Conservation (phyloP, 2,113 vertebrate genomes). For the Corvus moneduloides region DNA sequence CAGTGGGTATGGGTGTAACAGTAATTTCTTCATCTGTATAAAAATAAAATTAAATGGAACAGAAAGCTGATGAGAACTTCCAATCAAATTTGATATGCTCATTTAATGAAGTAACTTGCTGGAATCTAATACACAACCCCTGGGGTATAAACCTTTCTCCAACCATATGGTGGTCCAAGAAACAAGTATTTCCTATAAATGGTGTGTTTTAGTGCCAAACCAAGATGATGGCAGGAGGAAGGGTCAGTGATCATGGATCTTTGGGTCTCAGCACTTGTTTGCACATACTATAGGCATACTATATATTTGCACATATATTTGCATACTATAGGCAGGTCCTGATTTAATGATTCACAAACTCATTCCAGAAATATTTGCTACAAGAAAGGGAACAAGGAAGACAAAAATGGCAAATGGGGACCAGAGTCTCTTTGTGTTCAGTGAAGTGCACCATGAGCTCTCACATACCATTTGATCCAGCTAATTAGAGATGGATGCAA, state of each 20-base stretch:
- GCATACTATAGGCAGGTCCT: not conserved
- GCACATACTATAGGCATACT: not conserved
- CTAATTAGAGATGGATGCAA: not conserved
- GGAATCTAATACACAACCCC: constrained; percentile 53
- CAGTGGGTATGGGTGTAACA: constrained; percentile 73
- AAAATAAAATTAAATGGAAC: constrained; percentile 72
- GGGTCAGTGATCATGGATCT: not conserved
- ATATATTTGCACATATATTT: too few species aligned
- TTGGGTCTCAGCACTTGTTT: not conserved
- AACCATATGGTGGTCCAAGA: constrained; percentile 40
- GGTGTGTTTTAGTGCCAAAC: not conserved
- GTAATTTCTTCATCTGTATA: constrained; percentile 72
- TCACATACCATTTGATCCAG: not conserved
- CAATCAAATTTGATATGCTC: constrained; percentile 67
- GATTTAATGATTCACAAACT: not conserved
- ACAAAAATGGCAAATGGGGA: not conserved
- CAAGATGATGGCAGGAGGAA: constrained; percentile 5
- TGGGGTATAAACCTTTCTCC: constrained; percentile 37
- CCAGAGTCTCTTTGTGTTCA: not conserved
- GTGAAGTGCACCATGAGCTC: not conserved
- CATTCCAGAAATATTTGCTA: not conserved
- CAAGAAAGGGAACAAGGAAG: not conserved
- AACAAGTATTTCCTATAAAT: constrained; percentile 40
- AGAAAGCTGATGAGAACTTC: constrained; percentile 66
- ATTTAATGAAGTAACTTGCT: constrained; percentile 68